Evolutionary conservation across 2,113 vertebrate genomes (phyloP).

Genomic region (Indri indri): DNA sequence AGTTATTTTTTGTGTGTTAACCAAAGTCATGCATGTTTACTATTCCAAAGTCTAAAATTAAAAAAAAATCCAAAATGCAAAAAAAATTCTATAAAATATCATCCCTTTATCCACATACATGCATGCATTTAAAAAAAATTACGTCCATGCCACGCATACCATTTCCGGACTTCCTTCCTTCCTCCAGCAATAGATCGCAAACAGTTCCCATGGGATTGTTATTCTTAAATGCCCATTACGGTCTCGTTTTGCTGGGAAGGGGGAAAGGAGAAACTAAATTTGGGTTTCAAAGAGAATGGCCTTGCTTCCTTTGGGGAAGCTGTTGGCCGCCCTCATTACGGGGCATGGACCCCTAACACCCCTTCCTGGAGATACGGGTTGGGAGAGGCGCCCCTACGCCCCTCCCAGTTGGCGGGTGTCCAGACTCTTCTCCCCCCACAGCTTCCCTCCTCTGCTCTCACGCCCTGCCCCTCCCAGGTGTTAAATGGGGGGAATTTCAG

Average conservation of each 20-base stretch:
- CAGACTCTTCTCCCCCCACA: neutral
- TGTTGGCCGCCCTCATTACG: neutral
- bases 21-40: neutral
- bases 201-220: neutral
- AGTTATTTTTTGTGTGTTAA: neutral
- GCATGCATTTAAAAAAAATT: constrained; percentile 12
- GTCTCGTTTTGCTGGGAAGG: neutral
- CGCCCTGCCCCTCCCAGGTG: constrained; percentile 62
- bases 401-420: neutral
- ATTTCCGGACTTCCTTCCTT: neutral
- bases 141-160: neutral
- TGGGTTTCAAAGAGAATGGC: neutral
- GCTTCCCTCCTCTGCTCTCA: neutral
- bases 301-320: neutral
- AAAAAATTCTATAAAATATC: neutral
- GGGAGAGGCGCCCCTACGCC: neutral
- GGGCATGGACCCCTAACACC: neutral
- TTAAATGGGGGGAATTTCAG: constrained; percentile 79
- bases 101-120: neutral
- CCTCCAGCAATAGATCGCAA: neutral
- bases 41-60: neutral
- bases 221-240: neutral
- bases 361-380: neutral
- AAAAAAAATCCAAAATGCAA: neutral
- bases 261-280: neutral